Percentiles rank a stretch among this genome's conserved stretches.
Conservation (phyloP, 2,113 vertebrate species). For the Butorides virescens region DNA sequence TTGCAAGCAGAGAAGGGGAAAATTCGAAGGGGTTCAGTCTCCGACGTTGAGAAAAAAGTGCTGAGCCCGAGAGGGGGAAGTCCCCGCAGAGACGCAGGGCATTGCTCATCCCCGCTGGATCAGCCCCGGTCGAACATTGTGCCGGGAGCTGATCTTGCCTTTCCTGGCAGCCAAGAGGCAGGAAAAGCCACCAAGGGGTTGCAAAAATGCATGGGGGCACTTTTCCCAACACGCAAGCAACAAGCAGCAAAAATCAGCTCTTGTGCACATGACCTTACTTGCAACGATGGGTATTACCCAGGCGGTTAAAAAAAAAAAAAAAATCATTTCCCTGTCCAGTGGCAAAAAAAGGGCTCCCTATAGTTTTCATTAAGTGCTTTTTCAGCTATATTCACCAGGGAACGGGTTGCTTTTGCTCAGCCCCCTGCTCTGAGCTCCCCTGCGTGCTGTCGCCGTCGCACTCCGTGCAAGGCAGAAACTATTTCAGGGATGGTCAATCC, state of each 20-base stretch:
- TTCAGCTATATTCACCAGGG: background rate
- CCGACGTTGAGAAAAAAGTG: background rate
- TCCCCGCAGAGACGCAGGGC: background rate
- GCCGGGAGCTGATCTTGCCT: background rate
- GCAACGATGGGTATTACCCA: background rate
- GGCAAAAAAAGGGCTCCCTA: background rate
- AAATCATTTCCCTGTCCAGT: background rate
- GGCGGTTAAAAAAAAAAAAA: background rate
- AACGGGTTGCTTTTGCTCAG: background rate
- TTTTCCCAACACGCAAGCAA: too few relatives aligned
- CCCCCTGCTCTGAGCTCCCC: background rate
- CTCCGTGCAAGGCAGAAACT: fast-evolving
- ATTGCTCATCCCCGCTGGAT: background rate
- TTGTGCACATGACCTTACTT: background rate
- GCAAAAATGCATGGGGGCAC: background rate
- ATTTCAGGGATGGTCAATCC: background rate
- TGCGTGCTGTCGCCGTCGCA: fast-evolving
- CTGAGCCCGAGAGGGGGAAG: background rate
- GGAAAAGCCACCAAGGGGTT: background rate
- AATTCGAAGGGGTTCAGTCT: background rate
- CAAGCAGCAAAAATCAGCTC: background rate
- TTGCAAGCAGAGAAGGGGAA: background rate
- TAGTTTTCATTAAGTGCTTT: background rate
- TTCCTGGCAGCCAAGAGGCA: background rate
- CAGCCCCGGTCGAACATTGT: background rate